phyloP scores from a whole-genome alignment of 2,888 invertebrate species.

The Cataglyphis livida region DNA sequence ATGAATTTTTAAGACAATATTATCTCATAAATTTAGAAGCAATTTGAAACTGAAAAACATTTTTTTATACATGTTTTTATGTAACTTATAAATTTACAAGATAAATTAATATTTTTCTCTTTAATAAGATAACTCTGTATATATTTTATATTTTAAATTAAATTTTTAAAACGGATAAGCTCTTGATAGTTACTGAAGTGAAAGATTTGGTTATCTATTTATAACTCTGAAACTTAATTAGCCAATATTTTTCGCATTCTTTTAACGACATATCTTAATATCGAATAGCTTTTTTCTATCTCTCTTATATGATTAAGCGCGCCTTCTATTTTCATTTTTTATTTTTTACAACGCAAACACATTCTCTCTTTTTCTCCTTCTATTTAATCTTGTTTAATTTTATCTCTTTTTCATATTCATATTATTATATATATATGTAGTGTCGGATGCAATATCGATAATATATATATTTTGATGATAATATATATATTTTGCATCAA shows the following conservation, averaged over 20 bases:
- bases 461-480: no score
- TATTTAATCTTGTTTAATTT: neutral
- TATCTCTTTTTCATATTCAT: neutral
- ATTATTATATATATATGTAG: neutral
- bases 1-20: neutral
- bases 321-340: neutral
- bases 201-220: neutral
- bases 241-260: neutral
- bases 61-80: constrained; percentile 18
- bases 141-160: constrained; percentile 29
- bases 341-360: constrained; percentile 11
- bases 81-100: constrained; percentile 33
- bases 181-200: constrained; percentile 4
- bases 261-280: neutral
- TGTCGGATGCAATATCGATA: neutral
- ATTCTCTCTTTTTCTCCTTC: neutral
- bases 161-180: constrained; percentile 33
- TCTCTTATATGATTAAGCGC: neutral
- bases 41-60: neutral
- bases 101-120: constrained; percentile 10
- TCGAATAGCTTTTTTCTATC: neutral
- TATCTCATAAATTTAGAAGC: constrained; percentile 4
- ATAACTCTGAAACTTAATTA: neutral
- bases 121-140: constrained; percentile 1
- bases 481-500: neutral